Percentiles rank a stretch among this genome's conserved stretches.
phyloP scores from a whole-genome alignment of 2,888 invertebrate genomes.

The Andrena marginata region DNA sequence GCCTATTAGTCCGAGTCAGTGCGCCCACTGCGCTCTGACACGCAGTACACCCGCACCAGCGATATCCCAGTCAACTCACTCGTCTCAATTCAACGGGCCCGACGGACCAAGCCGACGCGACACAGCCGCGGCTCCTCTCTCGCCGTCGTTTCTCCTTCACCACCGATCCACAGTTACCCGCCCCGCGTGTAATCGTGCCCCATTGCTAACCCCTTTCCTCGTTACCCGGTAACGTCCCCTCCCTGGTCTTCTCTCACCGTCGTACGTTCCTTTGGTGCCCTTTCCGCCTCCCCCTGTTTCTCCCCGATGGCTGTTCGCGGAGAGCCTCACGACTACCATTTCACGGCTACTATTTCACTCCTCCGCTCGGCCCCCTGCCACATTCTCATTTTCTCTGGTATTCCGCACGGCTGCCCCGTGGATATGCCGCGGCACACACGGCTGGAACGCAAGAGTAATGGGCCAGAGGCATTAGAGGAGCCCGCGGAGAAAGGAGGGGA shows the following conservation, averaged over 20 bases:
- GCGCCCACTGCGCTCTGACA: conserved; percentile 72
- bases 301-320: conserved; percentile 10
- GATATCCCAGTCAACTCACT: conserved; percentile 39
- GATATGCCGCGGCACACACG: conserved; percentile 46
- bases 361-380: conserved; percentile 23
- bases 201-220: conserved; percentile 20
- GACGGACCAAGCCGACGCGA: not conserved
- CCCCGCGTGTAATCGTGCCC: not conserved
- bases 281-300: not conserved
- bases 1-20: conserved; percentile 79
- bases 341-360: conserved; percentile 50
- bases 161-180: not conserved
- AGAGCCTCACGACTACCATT: conserved; percentile 41
- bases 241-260: not conserved
- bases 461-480: conserved; percentile 54
- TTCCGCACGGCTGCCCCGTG: conserved; percentile 58
- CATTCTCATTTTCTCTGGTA: conserved; percentile 66
- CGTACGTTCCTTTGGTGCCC: not conserved
- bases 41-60: conserved; percentile 58
- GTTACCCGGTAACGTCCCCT: not conserved
- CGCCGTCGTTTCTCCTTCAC: too few relatives aligned
- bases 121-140: too few relatives aligned
- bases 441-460: conserved; percentile 60
- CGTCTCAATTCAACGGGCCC: conserved; percentile 14
- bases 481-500: conserved; percentile 45